Evolutionary conservation across 1,140 invertebrate species (phyloP), one percentile per base, ranked within the genome.

Genomic region (Anastatus disparis): DNA sequence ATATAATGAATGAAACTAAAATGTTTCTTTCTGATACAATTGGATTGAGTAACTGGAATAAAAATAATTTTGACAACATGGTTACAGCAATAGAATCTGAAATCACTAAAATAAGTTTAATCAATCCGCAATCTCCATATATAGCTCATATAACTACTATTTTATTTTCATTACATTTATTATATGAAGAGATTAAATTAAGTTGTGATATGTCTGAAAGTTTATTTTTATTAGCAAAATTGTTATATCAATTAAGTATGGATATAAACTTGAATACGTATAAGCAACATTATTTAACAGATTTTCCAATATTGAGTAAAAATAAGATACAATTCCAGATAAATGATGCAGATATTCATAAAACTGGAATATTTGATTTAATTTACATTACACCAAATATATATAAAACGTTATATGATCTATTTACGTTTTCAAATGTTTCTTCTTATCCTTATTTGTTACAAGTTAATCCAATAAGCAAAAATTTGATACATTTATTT

Each of bases 171-270:
- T 86, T 98, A 38, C 96, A 98, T 86, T 85, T 97, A 12, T 85
- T 96, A 0, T 97, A 97, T 82, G 96, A 97, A 88, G 95, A 97
- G 79, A 87, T 96, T 1, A 97, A 97, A 82, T 80, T 97, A 38
- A 93, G 95, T 78, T 87, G 89, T 1, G 84, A 94, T 2, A 87
- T 93, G 70, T 88, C 88, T 22, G 89, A 92, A 64, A 90, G 92
- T 72, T 83, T 95, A 58, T 87, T 89, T 50, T 86, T 91, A 0
- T 77, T 98, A 22, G 93, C 90, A 0, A 85, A 88, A 52, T 89
- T 97, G 44, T 83, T 97, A 10, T 90, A 92, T 79, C 93, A 95
- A 77, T 82, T 98, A 53, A 89, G 94, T 1, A 87, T 87, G 27
- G 94, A 97, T 83, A 87, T 98, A 56, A 88, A 89, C 59, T 86